Evolutionary conservation across 2,113 vertebrate genomes (phyloP).

Genomic region (Ictalurus furcatus): DNA sequence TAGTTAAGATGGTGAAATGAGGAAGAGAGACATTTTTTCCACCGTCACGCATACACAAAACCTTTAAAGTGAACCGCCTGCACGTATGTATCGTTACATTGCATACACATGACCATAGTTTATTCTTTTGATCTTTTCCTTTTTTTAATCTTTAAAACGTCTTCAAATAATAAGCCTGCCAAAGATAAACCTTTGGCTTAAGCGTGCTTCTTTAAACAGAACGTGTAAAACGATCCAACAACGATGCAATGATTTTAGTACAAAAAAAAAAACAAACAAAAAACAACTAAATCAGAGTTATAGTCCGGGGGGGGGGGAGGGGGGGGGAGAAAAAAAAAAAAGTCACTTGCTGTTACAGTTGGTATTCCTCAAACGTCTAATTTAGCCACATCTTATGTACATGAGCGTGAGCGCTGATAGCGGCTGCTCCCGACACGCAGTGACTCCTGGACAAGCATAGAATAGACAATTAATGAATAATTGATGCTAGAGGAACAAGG

Average conservation of each 20-base stretch:
- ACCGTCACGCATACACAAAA: constrained; percentile 57
- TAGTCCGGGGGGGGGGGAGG: too few species aligned
- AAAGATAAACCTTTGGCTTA: constrained; percentile 22
- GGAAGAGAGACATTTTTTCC: not conserved
- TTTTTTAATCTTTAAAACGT: constrained; percentile 61
- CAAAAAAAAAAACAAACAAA: constrained; percentile 48
- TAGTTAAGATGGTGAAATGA: constrained; percentile 4
- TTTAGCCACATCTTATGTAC: constrained; percentile 58
- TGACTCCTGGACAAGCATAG: not conserved
- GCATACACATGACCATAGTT: constrained; percentile 71
- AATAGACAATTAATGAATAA: not conserved
- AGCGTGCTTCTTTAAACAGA: constrained; percentile 58
- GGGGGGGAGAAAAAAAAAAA: not conserved
- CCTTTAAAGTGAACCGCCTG: not conserved
- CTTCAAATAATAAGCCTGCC: constrained; percentile 62
- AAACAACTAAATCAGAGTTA: not conserved
- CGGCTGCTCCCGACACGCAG: constrained; percentile 86
- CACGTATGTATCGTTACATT: constrained; percentile 51
- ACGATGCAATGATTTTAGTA: constrained; percentile 44
- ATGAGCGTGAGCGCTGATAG: constrained; percentile 82
- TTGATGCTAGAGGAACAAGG: not conserved
- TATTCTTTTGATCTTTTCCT: constrained; percentile 60
- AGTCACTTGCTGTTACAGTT: not conserved
- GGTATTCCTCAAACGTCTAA: not conserved
- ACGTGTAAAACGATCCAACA: constrained; percentile 60